A percentile compares a stretch with the other conserved stretches of the same genome.
These are phyloP conservation scores for Sebastes kiyomatsui DNA, from an alignment of 2,797 vertebrate genomes.

Conservation along the genomic window DNA sequence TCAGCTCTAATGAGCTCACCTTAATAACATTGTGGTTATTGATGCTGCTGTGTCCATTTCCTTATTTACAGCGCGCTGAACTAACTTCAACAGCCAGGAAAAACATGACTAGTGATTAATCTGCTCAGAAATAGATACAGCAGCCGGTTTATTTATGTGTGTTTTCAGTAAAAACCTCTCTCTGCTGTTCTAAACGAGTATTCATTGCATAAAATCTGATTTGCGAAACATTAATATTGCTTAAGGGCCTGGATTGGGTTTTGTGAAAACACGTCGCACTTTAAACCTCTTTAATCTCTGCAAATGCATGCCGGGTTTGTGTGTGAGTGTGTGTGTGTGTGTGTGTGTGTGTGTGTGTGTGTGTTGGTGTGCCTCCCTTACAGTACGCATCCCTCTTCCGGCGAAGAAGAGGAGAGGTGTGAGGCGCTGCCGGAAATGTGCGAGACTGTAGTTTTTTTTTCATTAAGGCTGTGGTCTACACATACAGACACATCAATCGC, in stretches of 20 bases:
- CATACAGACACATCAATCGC: not conserved
- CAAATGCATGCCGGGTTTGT: not conserved
- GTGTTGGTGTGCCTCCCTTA: not conserved
- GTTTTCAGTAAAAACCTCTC: not conserved
- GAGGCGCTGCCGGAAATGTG: conserved; percentile 34
- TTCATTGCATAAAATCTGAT: conserved; percentile 54
- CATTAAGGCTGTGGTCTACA: conserved; percentile 14
- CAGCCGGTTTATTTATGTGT: not conserved
- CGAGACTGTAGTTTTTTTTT: conserved; percentile 4
- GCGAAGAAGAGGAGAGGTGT: conserved; percentile 29
- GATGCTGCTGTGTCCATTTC: not conserved
- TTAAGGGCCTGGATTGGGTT: conserved; percentile 35
- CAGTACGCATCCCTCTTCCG: not conserved
- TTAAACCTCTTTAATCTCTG: conserved; percentile 45
- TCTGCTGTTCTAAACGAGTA: conserved; percentile 7
- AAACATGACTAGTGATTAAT: conserved; percentile 9
- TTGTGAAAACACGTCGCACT: conserved; percentile 15
- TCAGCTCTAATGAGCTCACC: conserved; percentile 17
- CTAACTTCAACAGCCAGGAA: not conserved
- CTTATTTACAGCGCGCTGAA: not conserved
- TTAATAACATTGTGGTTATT: not conserved
- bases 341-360: not conserved
- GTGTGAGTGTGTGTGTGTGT: not conserved
- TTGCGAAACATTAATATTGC: conserved; percentile 48
- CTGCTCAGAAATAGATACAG: not conserved